A percentile compares a stretch with the other conserved stretches of the same genome.
phyloP scores from a whole-genome alignment of 2,797 vertebrate species.

The Chrosomus eos region DNA sequence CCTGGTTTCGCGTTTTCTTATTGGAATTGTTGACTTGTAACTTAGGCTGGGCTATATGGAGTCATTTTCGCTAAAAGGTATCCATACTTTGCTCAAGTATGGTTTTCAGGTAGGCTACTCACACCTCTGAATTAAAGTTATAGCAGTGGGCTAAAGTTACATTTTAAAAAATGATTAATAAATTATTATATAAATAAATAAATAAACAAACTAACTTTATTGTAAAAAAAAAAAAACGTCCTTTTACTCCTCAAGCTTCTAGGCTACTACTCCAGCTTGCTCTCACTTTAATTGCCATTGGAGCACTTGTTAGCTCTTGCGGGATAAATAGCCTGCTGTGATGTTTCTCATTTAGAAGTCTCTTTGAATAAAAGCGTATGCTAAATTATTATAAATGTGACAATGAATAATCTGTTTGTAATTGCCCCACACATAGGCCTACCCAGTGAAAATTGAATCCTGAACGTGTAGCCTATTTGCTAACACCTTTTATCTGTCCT shows the following conservation, averaged over 20 bases:
- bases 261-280: neutral
- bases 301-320: neutral
- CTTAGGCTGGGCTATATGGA: too few species aligned
- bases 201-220: neutral
- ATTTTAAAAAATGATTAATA: neutral
- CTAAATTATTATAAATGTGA: constrained; percentile 10
- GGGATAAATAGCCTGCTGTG: neutral
- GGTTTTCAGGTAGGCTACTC: neutral
- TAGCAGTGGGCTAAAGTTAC: neutral
- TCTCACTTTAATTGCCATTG: neutral
- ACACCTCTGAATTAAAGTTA: neutral
- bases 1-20: too few species aligned
- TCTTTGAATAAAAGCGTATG: neutral
- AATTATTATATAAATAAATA: neutral
- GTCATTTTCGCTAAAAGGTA: neutral
- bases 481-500: constrained; percentile 38
- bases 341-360: constrained; percentile 17
- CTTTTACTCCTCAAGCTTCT: neutral
- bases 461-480: constrained; percentile 29
- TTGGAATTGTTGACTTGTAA: neutral
- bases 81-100: neutral
- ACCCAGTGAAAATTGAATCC: constrained; percentile 6
- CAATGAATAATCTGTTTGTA: neutral
- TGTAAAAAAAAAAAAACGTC: neutral
- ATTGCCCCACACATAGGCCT: neutral